These are phyloP conservation scores for Aspidapion aeneum DNA, from an alignment of 2,888 invertebrate genomes.

Conservation along the genomic window DNA sequence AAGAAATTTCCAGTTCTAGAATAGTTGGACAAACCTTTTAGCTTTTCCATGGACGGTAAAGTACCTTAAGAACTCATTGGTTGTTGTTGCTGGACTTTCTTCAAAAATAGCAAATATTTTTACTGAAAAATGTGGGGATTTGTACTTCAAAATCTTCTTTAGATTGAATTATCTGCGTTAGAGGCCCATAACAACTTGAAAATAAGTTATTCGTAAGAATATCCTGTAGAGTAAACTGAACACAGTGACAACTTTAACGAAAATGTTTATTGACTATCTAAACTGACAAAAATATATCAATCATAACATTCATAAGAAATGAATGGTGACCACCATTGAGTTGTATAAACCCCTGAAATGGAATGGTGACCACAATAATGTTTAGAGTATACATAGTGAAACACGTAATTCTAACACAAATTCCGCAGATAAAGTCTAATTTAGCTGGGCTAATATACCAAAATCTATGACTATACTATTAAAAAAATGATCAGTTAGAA, in stretches of 20 bases:
- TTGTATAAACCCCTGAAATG: too few species aligned
- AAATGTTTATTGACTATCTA: too few species aligned
- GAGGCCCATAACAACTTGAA: neutral
- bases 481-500: too few species aligned
- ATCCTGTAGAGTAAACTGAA: neutral
- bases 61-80: neutral
- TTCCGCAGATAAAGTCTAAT: too few species aligned
- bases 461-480: too few species aligned
- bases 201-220: neutral
- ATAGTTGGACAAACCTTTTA: conserved; percentile 1
- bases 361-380: too few species aligned
- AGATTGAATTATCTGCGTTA: neutral
- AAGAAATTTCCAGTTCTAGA: neutral
- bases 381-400: too few species aligned
- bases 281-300: too few species aligned
- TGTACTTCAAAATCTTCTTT: neutral
- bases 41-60: conserved; percentile 5
- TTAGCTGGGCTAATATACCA: too few species aligned
- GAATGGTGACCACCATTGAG: too few species aligned
- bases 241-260: neutral
- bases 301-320: too few species aligned
- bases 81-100: neutral
- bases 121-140: neutral
- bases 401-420: too few species aligned
- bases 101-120: neutral